Evolutionary conservation across 2,113 vertebrate genomes (phyloP).

Genomic region (Corydoras sp.): DNA sequence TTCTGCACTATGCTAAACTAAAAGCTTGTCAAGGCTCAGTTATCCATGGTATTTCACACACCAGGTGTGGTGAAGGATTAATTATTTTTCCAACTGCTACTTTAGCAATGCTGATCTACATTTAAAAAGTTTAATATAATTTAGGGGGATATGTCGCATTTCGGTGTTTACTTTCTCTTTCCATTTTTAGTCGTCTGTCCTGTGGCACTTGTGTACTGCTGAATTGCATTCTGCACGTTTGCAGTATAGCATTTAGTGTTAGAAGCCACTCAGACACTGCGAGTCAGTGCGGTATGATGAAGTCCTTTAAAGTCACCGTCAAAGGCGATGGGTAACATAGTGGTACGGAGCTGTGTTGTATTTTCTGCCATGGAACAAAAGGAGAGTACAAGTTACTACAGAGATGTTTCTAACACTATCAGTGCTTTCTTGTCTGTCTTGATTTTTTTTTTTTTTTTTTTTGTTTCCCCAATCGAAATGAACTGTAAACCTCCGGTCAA

Average conservation of each 20-base stretch:
- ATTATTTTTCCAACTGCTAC: constrained; percentile 42
- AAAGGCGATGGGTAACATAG: constrained; percentile 10
- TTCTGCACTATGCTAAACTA: constrained; percentile 73
- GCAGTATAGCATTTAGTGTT: constrained; percentile 39
- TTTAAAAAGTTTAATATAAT: constrained; percentile 21
- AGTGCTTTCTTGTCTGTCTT: constrained; percentile 32
- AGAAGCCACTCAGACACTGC: constrained; percentile 47
- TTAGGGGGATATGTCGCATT: constrained; percentile 19
- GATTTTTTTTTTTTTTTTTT: constrained; percentile 27
- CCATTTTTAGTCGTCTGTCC: constrained; percentile 14
- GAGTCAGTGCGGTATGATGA: constrained; percentile 32
- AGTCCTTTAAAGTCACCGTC: constrained; percentile 29
- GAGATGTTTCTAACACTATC: constrained; percentile 41
- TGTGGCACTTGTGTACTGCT: constrained; percentile 49
- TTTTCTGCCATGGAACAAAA: constrained; percentile 12
- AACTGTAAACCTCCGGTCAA: constrained; percentile 37
- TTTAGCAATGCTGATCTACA: constrained; percentile 37
- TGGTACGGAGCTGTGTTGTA: constrained; percentile 21
- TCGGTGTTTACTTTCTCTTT: not conserved
- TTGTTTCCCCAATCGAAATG: constrained; percentile 22
- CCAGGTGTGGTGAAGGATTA: constrained; percentile 48
- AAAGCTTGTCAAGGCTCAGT: constrained; percentile 47
- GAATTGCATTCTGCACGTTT: constrained; percentile 17
- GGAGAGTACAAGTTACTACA: constrained; percentile 23
- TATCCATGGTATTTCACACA: constrained; percentile 38